A percentile compares a stretch with the other conserved stretches of the same genome.
phyloP scores from a whole-genome alignment of 1,140 invertebrate species.

The Bilobella aurantiaca region DNA sequence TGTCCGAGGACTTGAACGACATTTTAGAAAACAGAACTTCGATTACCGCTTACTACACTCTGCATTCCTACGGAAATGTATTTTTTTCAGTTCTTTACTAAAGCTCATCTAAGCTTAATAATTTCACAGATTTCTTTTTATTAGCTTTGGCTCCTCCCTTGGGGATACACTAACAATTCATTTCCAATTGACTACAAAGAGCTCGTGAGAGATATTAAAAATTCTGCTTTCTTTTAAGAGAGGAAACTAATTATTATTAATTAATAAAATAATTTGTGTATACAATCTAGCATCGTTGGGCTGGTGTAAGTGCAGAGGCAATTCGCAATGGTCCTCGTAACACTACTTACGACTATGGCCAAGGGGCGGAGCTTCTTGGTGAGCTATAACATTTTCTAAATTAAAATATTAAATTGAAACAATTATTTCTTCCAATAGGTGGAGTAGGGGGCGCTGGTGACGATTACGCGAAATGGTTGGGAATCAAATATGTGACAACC shows the following conservation, averaged over 20 bases:
- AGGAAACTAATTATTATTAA: not conserved
- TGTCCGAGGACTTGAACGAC: not conserved
- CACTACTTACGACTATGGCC: not conserved
- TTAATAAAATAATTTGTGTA: not conserved
- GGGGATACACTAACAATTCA: conserved; percentile 34
- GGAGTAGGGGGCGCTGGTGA: conserved; percentile 16
- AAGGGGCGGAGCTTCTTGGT: conserved; percentile 12
- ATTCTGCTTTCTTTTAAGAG: too few species aligned
- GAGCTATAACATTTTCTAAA: not conserved
- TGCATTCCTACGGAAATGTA: conserved; percentile 5
- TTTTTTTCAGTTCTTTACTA: not conserved
- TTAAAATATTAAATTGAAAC: too few species aligned
- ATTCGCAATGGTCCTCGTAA: conserved; percentile 2
- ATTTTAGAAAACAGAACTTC: not conserved
- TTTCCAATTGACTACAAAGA: conserved; percentile 36
- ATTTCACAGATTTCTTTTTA: too few species aligned
- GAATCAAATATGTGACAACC: conserved; percentile 14
- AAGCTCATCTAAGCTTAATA: too few species aligned
- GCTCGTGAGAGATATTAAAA: too few species aligned
- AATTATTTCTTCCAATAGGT: not conserved
- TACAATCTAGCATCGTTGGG: not conserved
- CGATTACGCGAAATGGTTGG: conserved; percentile 11
- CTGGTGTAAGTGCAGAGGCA: not conserved
- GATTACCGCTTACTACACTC: not conserved
- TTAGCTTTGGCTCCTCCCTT: conserved; percentile 36